A percentile compares a stretch with the other conserved stretches of the same genome.
Evolutionary conservation across 1,140 invertebrate genomes (phyloP).

Genomic region (Tetranychus urticae): DNA sequence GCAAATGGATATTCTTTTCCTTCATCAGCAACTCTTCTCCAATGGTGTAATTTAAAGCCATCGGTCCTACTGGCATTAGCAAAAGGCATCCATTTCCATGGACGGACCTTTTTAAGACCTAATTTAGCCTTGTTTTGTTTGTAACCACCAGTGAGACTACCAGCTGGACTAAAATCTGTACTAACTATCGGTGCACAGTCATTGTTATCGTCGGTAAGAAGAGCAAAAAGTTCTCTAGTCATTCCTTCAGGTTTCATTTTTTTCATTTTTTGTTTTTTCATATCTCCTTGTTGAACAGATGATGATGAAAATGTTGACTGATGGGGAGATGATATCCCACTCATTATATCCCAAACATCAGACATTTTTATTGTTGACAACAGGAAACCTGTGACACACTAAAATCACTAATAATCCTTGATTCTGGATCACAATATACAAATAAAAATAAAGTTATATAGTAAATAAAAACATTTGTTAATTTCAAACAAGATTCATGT

Average conservation of each 20-base stretch:
- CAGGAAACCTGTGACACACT: no score
- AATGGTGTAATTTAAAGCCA: slow-evolving; percentile 56
- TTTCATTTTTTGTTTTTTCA: background rate
- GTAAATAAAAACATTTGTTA: no score
- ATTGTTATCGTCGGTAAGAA: slow-evolving; percentile 82
- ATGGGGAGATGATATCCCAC: no score
- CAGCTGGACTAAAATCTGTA: slow-evolving; percentile 30
- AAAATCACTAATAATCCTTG: no score
- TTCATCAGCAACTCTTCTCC: slow-evolving; percentile 67
- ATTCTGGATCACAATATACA: no score
- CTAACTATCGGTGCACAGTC: slow-evolving; percentile 26
- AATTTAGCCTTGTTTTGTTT: slow-evolving; percentile 82
- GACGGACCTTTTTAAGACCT: slow-evolving; percentile 71
- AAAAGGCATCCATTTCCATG: slow-evolving; percentile 92
- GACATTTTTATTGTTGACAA: no score
- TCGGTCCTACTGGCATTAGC: slow-evolving; percentile 83
- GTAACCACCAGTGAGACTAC: slow-evolving; percentile 26
- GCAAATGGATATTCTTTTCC: slow-evolving; percentile 92
- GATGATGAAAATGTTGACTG: no score
- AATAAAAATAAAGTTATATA: no score
- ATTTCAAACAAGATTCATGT: no score
- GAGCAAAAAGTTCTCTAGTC: slow-evolving; percentile 84
- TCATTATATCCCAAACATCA: no score
- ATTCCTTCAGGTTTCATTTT: slow-evolving; percentile 28
- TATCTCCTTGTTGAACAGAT: no score